Conservation (phyloP, 2,113 vertebrate genomes). For the Hippocampus barbouri region DNA sequence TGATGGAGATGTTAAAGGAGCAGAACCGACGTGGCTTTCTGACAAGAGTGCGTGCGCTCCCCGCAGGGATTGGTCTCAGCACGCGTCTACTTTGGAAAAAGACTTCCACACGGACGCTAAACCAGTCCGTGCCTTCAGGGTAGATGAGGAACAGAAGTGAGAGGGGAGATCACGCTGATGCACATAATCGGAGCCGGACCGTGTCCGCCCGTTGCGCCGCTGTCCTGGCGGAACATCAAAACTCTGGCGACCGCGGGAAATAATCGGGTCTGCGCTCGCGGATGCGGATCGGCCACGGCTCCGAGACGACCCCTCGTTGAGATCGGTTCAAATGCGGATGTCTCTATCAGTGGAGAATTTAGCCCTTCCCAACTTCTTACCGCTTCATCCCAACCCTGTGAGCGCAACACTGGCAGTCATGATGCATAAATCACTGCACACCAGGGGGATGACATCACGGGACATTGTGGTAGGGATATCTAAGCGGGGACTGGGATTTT, state of each 20-base stretch:
- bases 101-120: conserved; percentile 52
- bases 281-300: conserved; percentile 16
- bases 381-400: conserved; percentile 28
- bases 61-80: conserved; percentile 52
- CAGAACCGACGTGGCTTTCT: conserved; percentile 51
- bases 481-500: conserved; percentile 58
- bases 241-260: conserved; percentile 37
- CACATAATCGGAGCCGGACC: conserved; percentile 55
- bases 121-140: conserved; percentile 26
- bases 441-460: conserved; percentile 72
- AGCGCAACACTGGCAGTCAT: conserved; percentile 58
- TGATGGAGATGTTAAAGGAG: conserved; percentile 48
- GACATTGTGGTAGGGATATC: conserved; percentile 66
- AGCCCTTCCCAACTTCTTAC: conserved; percentile 34
- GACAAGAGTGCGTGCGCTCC: conserved; percentile 46
- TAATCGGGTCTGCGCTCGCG: not conserved
- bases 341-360: conserved; percentile 66
- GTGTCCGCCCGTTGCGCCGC: conserved; percentile 27
- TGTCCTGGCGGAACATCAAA: conserved; percentile 54
- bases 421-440: conserved; percentile 69
- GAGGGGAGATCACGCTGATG: conserved; percentile 48
- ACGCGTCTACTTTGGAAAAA: conserved; percentile 51
- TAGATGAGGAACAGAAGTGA: conserved; percentile 62
- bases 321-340: conserved; percentile 54
- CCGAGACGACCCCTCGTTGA: conserved; percentile 49